A percentile compares a stretch with the other conserved stretches of the same genome.
Evolutionary conservation across 2,888 invertebrate species (phyloP).

Genomic region (Erebia palarica): DNA sequence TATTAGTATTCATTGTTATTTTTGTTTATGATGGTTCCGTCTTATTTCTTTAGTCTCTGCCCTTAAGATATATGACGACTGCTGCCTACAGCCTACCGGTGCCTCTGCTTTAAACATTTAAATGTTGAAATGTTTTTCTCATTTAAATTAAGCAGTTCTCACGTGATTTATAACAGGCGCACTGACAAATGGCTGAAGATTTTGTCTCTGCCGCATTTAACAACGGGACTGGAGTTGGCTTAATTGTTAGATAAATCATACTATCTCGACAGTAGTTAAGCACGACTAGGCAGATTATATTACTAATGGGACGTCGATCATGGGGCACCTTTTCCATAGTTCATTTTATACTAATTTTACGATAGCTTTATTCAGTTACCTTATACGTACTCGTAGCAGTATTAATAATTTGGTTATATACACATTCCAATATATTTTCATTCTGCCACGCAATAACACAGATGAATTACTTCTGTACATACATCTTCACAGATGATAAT

Average conservation of each 20-base stretch:
- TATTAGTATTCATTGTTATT: too few relatives aligned
- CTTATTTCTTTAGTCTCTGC: background rate
- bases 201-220: constrained; percentile 32
- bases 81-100: constrained; percentile 38
- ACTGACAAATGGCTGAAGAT: constrained; percentile 43
- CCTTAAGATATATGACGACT: constrained; percentile 41
- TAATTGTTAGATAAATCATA: constrained; percentile 32
- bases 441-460: too few relatives aligned
- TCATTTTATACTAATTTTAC: background rate
- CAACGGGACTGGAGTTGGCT: constrained; percentile 28
- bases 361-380: background rate
- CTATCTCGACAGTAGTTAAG: constrained; percentile 29
- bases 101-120: constrained; percentile 40
- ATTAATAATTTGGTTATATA: background rate
- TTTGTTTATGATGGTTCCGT: too few relatives aligned
- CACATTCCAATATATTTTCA: background rate
- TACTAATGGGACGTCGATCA: constrained; percentile 16
- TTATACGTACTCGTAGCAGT: background rate
- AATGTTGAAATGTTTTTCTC: constrained; percentile 40
- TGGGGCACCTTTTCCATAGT: constrained; percentile 2
- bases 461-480: too few relatives aligned
- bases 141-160: constrained; percentile 42
- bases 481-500: too few relatives aligned
- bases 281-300: constrained; percentile 10
- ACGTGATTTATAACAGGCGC: constrained; percentile 40